Conservation (phyloP, 2,113 vertebrate species). For the Orycteropus afer region DNA sequence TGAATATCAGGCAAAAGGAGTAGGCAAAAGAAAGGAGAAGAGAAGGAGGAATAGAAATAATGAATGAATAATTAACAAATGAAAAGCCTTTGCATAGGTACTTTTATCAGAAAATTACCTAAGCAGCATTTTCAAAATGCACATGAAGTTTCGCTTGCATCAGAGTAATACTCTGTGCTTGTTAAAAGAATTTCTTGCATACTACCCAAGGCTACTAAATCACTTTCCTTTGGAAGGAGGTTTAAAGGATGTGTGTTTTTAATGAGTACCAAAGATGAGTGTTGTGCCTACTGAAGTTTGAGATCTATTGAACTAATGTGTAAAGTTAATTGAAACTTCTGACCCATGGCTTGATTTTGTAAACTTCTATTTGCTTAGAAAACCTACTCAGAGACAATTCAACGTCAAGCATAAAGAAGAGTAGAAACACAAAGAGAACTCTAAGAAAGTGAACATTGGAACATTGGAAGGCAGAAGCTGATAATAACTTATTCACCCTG, state of each 20-base stretch:
- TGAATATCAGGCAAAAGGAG: not conserved
- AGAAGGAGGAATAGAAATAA: not conserved
- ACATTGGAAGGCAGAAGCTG: not conserved
- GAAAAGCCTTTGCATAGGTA: not conserved
- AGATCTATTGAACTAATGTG: not conserved
- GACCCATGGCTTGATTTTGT: not conserved
- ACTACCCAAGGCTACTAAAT: not conserved
- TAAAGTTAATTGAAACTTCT: slow-evolving; percentile 48
- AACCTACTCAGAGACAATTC: not conserved
- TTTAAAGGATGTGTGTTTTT: slow-evolving; percentile 12
- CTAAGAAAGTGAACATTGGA: not conserved
- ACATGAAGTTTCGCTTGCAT: not conserved
- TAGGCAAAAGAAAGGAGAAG: not conserved
- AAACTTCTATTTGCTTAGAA: not conserved
- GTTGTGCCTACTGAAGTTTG: not conserved
- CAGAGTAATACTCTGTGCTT: not conserved
- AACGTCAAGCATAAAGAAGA: not conserved
- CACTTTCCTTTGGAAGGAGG: not conserved
- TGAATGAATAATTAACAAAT: not conserved
- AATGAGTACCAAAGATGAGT: not conserved
- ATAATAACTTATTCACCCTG: not conserved
- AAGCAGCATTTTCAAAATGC: not conserved
- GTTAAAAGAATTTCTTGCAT: not conserved
- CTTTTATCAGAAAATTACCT: not conserved
- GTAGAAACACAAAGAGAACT: not conserved